These are phyloP conservation scores for Spatula versicolor DNA, from an alignment of 2,797 vertebrate species.

Conservation along the genomic window DNA sequence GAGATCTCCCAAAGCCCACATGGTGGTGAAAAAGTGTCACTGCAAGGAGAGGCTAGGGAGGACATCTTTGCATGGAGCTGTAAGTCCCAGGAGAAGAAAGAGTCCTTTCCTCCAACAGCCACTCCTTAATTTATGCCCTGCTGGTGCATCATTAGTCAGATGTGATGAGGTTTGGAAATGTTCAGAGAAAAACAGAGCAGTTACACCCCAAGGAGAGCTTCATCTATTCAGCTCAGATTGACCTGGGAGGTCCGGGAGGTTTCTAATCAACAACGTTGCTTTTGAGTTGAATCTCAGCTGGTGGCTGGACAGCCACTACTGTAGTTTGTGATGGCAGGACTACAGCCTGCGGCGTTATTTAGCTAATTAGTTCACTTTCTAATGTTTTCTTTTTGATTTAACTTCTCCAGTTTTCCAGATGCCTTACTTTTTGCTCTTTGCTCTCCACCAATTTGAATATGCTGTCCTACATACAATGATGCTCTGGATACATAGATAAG, in stretches of 20 bases:
- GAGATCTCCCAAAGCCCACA: not conserved
- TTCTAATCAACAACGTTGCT: not conserved
- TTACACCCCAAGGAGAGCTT: not conserved
- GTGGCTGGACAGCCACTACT: not conserved
- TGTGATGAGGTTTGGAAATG: not conserved
- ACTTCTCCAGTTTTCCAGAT: not conserved
- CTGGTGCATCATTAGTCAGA: not conserved
- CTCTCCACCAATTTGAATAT: not conserved
- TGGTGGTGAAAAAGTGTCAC: no score
- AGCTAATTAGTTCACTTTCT: not conserved
- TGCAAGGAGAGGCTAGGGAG: accelerated
- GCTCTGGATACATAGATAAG: not conserved
- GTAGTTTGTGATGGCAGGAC: not conserved
- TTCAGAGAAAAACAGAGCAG: not conserved
- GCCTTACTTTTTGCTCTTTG: not conserved
- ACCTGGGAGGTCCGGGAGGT: not conserved
- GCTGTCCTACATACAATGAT: accelerated
- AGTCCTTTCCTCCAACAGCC: not conserved
- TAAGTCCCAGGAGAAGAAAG: not conserved
- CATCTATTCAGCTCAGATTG: not conserved
- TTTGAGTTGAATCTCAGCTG: not conserved
- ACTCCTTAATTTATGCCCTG: not conserved
- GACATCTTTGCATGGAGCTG: not conserved
- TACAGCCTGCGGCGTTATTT: not conserved
- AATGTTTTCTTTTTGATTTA: not conserved